These are phyloP conservation scores for Anhinga anhinga DNA, from an alignment of 2,113 vertebrate species.

Conservation along the genomic window DNA sequence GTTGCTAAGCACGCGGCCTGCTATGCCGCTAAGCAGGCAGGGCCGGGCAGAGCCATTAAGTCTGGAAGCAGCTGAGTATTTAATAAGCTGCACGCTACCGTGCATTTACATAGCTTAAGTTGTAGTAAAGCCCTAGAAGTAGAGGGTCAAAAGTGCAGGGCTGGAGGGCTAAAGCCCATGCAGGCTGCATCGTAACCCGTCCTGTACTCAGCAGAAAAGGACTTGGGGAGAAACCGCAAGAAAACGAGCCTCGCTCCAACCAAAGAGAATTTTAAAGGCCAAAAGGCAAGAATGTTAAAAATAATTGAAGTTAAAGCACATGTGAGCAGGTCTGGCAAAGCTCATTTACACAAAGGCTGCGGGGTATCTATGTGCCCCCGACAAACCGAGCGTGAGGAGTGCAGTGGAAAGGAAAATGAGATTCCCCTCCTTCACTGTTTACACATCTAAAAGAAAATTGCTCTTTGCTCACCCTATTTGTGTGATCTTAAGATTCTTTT, in stretches of 20 bases:
- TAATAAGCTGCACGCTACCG: constrained; percentile 12
- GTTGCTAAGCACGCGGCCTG: constrained; percentile 43
- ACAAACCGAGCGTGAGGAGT: background rate
- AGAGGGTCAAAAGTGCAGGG: constrained; percentile 48
- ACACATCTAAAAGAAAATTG: background rate
- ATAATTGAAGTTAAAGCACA: background rate
- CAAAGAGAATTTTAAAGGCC: background rate
- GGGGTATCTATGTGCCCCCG: background rate
- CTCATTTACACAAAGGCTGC: background rate
- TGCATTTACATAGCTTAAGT: constrained; percentile 18
- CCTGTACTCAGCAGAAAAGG: background rate
- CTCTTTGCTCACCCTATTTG: background rate
- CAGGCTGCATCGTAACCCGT: background rate
- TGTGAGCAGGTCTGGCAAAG: background rate
- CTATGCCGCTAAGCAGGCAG: constrained; percentile 2
- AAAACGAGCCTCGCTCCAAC: background rate
- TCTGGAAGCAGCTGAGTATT: constrained; percentile 24
- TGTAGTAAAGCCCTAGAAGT: constrained; percentile 4
- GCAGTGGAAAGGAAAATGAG: background rate
- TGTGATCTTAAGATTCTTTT: background rate
- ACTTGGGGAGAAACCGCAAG: background rate
- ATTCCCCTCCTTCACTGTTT: background rate
- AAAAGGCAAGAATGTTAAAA: background rate
- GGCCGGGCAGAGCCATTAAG: background rate
- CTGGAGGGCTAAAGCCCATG: background rate